phyloP scores from a whole-genome alignment of 2,113 vertebrate genomes.

The Misgurnus anguillicaudatus region DNA sequence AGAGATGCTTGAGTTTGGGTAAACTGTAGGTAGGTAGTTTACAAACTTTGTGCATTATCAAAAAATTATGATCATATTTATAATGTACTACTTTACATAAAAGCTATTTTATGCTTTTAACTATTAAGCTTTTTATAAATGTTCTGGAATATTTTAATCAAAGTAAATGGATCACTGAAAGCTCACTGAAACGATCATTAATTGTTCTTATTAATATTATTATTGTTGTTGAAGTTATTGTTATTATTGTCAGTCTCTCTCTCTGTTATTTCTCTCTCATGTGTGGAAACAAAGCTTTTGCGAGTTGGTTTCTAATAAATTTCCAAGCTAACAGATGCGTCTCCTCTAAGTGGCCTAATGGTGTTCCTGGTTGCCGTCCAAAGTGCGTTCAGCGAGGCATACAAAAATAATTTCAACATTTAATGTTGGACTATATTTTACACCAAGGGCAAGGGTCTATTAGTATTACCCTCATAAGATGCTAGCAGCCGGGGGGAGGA shows the following conservation, averaged over 20 bases:
- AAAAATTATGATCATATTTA: no score
- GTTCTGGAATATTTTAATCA: neutral
- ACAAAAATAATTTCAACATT: conserved; percentile 65
- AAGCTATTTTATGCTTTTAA: no score
- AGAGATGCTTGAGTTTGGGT: no score
- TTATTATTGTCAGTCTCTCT: neutral
- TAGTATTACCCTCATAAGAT: conserved; percentile 59
- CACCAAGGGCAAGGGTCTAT: conserved; percentile 68
- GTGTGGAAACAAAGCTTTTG: conserved; percentile 41
- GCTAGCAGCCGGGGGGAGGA: neutral
- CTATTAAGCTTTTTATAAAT: neutral
- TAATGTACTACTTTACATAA: no score
- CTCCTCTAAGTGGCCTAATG: conserved; percentile 69
- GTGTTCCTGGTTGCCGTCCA: conserved; percentile 73
- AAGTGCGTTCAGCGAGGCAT: conserved; percentile 60
- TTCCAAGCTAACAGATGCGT: conserved; percentile 69
- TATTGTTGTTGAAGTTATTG: neutral
- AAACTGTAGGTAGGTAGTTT: no score
- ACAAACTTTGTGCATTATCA: no score
- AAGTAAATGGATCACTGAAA: neutral
- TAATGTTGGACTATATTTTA: conserved; percentile 62
- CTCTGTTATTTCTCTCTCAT: conserved; percentile 16
- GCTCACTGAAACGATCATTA: neutral
- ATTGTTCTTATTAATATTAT: neutral
- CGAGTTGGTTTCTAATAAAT: conserved; percentile 63